A percentile compares a stretch with the other conserved stretches of the same genome.
Conservation (phyloP, 2,888 invertebrate genomes). For the Heliconius ismenius region DNA sequence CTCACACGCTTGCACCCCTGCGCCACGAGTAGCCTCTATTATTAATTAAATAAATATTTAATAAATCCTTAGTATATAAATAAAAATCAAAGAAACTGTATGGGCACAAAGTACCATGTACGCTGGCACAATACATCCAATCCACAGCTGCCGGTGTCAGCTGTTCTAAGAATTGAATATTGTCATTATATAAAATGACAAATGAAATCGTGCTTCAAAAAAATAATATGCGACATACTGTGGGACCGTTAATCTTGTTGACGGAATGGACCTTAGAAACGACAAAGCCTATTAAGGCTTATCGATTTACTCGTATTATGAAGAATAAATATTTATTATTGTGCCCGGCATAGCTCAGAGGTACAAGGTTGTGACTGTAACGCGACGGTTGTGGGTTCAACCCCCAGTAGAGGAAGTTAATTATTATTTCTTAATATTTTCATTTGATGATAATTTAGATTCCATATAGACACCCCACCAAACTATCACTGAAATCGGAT, state of each 20-base stretch:
- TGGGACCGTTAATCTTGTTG: conserved; percentile 40
- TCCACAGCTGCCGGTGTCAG: conserved; percentile 63
- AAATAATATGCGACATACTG: conserved; percentile 43
- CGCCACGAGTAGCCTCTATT: no score
- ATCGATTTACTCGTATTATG: no score
- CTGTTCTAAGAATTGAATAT: conserved; percentile 65
- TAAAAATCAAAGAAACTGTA: conserved; percentile 13
- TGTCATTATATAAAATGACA: conserved; percentile 55
- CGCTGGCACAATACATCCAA: conserved; percentile 43
- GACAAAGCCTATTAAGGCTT: conserved; percentile 43
- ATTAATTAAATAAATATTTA: no score
- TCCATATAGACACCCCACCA: no score
- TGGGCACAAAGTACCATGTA: background rate
- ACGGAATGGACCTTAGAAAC: conserved; percentile 37
- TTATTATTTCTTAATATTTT: no score
- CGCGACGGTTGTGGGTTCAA: no score
- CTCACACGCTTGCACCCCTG: no score
- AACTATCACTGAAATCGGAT: no score
- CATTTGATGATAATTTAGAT: no score
- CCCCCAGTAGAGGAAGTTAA: no score
- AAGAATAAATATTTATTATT: conserved; percentile 46
- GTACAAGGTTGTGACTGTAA: no score
- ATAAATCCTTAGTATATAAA: background rate
- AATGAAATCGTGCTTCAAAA: conserved; percentile 56
- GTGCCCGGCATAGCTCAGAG: no score